Conservation (phyloP, 2,113 vertebrate genomes). For the Gadus macrocephalus region DNA sequence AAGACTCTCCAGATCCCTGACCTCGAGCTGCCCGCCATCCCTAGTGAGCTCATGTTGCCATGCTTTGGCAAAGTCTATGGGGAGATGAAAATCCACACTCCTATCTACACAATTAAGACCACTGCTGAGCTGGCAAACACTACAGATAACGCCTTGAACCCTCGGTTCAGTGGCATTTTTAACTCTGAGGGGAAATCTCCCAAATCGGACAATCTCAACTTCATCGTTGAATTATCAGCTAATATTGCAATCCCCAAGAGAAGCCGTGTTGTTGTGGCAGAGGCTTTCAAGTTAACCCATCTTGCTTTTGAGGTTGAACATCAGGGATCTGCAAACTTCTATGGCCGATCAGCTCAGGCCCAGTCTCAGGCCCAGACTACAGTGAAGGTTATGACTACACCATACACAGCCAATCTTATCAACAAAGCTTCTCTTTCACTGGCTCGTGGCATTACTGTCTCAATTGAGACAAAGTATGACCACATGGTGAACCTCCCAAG, state of each 20-base stretch:
- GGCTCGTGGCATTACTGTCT: slow-evolving; percentile 71
- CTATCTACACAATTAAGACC: slow-evolving; percentile 76
- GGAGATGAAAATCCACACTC: slow-evolving; percentile 76
- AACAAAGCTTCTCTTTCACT: slow-evolving; percentile 71
- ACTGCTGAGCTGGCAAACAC: slow-evolving; percentile 75
- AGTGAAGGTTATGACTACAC: slow-evolving; percentile 64
- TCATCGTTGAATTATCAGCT: slow-evolving; percentile 74
- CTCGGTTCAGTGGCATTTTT: slow-evolving; percentile 72
- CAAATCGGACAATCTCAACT: slow-evolving; percentile 72
- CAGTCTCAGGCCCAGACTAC: slow-evolving; percentile 73
- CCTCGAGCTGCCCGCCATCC: slow-evolving; percentile 75
- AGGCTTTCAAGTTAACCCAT: slow-evolving; percentile 76
- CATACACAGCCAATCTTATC: slow-evolving; percentile 70
- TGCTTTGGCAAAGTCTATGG: slow-evolving; percentile 82
- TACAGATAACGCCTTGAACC: slow-evolving; percentile 63
- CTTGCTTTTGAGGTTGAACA: slow-evolving; percentile 74
- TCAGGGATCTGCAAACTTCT: slow-evolving; percentile 67
- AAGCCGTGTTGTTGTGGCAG: slow-evolving; percentile 73
- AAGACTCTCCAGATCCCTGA: slow-evolving; percentile 75
- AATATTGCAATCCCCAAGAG: slow-evolving; percentile 71
- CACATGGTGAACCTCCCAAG: slow-evolving; percentile 75
- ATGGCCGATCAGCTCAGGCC: slow-evolving; percentile 65
- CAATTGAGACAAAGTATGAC: slow-evolving; percentile 73
- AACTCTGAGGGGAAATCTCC: slow-evolving; percentile 73
- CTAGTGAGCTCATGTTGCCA: slow-evolving; percentile 72